Evolutionary conservation across 2,888 invertebrate species (phyloP).

Genomic region (Nephrotoma guestfalica): DNA sequence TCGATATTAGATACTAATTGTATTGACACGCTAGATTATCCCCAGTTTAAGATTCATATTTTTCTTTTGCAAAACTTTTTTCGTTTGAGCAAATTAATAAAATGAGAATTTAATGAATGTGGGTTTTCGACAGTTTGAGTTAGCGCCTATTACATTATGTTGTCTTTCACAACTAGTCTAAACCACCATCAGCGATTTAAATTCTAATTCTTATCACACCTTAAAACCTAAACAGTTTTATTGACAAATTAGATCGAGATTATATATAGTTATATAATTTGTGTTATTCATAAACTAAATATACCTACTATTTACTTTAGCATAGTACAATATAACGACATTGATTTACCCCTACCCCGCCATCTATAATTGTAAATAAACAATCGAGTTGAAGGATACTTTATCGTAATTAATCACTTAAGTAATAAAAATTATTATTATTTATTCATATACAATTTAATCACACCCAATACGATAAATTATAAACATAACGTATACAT

Average conservation of each 20-base stretch:
- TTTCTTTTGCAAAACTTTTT: not conserved
- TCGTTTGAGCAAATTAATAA: not conserved
- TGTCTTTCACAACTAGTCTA: not conserved
- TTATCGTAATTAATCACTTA: not conserved
- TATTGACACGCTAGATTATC: conserved; percentile 4
- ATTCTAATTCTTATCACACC: not conserved
- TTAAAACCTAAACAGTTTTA: not conserved
- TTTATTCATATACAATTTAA: not conserved
- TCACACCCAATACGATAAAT: not conserved
- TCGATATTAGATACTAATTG: conserved; percentile 4
- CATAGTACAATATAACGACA: not conserved
- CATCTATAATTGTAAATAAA: not conserved
- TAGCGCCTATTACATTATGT: too few species aligned
- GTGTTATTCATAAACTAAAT: not conserved
- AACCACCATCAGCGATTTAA: not conserved
- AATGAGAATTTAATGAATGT: not conserved
- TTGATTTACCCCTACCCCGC: not conserved
- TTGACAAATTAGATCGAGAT: not conserved
- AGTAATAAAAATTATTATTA: not conserved
- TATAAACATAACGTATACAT: not conserved
- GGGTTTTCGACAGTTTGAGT: not conserved
- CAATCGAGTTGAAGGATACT: not conserved
- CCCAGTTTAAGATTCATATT: not conserved
- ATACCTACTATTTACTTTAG: not conserved
- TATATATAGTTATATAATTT: not conserved